These are phyloP conservation scores for Meta bourneti DNA, from an alignment of 2,888 invertebrate species.

Conservation along the genomic window DNA sequence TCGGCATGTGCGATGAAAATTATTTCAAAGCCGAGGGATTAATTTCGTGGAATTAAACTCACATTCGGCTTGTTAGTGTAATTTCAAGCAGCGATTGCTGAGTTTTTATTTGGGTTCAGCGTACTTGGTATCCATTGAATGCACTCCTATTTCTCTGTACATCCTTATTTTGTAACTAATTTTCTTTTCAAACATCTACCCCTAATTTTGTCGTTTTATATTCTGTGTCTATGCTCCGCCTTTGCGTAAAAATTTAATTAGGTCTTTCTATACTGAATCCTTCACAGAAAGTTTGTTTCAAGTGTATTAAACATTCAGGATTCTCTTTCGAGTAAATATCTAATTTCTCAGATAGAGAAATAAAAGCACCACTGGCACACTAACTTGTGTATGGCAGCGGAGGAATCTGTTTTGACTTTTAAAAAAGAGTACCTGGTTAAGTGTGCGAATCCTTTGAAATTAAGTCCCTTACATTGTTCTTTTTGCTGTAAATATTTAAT, in stretches of 20 bases:
- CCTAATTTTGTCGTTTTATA: constrained; percentile 14
- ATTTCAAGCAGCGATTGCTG: too few relatives aligned
- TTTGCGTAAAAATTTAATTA: constrained; percentile 48
- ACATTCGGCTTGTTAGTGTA: too few relatives aligned
- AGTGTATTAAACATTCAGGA: constrained; percentile 36
- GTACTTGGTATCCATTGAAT: too few relatives aligned
- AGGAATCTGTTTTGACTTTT: background rate
- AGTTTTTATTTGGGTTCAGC: too few relatives aligned
- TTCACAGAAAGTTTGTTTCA: constrained; percentile 5
- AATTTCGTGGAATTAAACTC: too few relatives aligned
- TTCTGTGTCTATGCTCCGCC: background rate
- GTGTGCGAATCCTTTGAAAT: constrained; percentile 1
- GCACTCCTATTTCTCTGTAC: too few relatives aligned
- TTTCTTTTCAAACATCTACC: too few relatives aligned
- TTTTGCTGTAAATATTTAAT: constrained; percentile 17
- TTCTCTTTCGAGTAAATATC: constrained; percentile 3
- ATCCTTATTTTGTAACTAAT: too few relatives aligned
- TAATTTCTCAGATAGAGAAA: background rate
- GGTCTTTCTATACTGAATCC: background rate
- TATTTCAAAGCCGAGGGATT: too few relatives aligned
- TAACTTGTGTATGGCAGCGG: background rate
- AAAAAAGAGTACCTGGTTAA: background rate
- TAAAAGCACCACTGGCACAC: background rate
- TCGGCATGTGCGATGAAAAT: too few relatives aligned
- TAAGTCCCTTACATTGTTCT: background rate